Evolutionary conservation across 2,888 invertebrate genomes (phyloP), one percentile per base, ranked within the genome.

Genomic region (Junonia oenone): DNA sequence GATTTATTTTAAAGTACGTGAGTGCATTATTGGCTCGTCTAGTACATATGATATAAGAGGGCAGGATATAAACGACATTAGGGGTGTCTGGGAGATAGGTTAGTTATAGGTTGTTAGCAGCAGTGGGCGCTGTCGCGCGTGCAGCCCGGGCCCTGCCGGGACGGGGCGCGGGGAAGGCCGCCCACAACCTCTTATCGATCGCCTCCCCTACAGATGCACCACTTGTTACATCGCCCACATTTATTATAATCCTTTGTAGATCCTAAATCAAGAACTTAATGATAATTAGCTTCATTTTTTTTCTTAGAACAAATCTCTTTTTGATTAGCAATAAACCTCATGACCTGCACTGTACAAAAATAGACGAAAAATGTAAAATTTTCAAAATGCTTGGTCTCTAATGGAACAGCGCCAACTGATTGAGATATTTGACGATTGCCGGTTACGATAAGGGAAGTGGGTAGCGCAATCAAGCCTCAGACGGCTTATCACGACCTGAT

Each of bases 211-310:
- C 69, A 68, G 72, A 75, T 82, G 81, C 82, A 83, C 79, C 83
- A 85, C 84, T 83, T 84, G 83, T 84, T 83, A 84, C 83, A 76
- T 78, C 78, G 80, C 68, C 55, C 62, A 63, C 61, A 58, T 55
- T 59, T 57, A 58, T 53, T 53, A 56, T 29, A 37, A 56, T 55
- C 45, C 49, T 15, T 27, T 40, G 33, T 46, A 45, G 37, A 27
- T 54, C 14, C 40, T 17, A 3, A 2, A 26, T 43, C 22, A 22
- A 6, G 2, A 22, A 17, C n/a, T 22, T 22, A 11, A 26, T 40
- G 5, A 19, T 22, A 5, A 19, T 4, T 2, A 11, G 2, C 15
- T 37, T 8, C 6, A 15, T 37, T 37, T 0, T 8, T 37, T 17
- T 11, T 1, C 2, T 29, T 29, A 11, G 29, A 17, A 8, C 4